Conservation (phyloP, 2,113 vertebrate genomes). For the Philantomba maxwellii region DNA sequence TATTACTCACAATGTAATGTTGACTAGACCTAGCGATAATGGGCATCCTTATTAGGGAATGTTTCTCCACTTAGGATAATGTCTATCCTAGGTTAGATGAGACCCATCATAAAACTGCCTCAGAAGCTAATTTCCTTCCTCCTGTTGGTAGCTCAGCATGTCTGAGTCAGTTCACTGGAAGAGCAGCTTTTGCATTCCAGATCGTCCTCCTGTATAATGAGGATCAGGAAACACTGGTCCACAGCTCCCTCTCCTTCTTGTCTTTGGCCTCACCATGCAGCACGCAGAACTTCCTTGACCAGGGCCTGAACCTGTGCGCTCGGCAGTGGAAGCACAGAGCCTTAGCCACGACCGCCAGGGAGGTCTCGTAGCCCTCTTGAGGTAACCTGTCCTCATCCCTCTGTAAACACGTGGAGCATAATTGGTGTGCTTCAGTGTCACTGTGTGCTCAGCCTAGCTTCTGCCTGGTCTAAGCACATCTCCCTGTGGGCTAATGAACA, state of each 20-base stretch:
- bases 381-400: fast-evolving
- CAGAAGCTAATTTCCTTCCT: too few relatives aligned
- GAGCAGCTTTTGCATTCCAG: not conserved
- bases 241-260: not conserved
- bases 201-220: fast-evolving
- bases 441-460: not conserved
- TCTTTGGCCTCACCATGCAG: not conserved
- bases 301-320: not conserved
- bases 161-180: not conserved
- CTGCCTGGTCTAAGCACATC: fast-evolving
- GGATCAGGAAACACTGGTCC: not conserved
- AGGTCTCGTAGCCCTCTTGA: fast-evolving
- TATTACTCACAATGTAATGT: not conserved
- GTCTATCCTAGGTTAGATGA: not conserved
- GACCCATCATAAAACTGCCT: not conserved
- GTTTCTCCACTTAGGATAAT: not conserved
- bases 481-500: not conserved
- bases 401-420: fast-evolving
- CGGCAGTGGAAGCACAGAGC: not conserved
- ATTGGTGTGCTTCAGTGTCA: fast-evolving
- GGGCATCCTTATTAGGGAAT: not conserved
- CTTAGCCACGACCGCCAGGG: not conserved
- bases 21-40: not conserved
- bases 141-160: not conserved
- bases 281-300: not conserved